Conservation (phyloP, 2,888 invertebrate species). For the Antheraea yamamai region DNA sequence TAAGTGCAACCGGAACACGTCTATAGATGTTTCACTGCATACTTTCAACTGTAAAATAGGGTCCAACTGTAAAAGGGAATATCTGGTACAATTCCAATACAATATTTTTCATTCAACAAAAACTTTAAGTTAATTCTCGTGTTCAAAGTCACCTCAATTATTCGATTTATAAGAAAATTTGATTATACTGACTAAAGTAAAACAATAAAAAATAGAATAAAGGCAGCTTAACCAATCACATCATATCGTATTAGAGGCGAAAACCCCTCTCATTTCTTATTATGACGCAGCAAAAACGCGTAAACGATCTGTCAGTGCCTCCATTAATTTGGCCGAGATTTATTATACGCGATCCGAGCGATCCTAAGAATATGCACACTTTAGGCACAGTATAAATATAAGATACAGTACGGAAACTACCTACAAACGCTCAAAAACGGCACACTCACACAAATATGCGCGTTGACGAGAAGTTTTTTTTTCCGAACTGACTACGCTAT, state of each 20-base stretch:
- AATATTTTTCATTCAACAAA: too few species aligned
- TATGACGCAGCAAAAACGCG: constrained; percentile 69
- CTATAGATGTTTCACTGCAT: too few species aligned
- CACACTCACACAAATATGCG: too few species aligned
- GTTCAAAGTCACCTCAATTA: neutral
- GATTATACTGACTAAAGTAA: neutral
- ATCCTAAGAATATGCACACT: constrained; percentile 53
- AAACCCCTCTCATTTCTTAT: constrained; percentile 56
- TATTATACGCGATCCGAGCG: constrained; percentile 61
- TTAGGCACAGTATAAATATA: constrained; percentile 17
- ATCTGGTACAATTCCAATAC: too few species aligned
- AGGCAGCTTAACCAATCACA: constrained; percentile 34
- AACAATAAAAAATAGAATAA: constrained; percentile 29
- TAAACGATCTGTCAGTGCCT: constrained; percentile 76
- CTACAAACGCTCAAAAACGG: neutral
- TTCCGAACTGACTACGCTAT: too few species aligned
- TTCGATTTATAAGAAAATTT: neutral
- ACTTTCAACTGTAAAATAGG: too few species aligned
- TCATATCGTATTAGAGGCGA: constrained; percentile 42
- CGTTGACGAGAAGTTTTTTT: too few species aligned
- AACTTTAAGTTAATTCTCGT: too few species aligned
- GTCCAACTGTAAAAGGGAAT: too few species aligned
- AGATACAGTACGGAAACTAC: neutral
- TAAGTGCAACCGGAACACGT: too few species aligned
- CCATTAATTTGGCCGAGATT: constrained; percentile 77